A percentile compares a stretch with the other conserved stretches of the same genome.
Evolutionary conservation across 2,797 vertebrate species (phyloP).

Genomic region (Eutrigla gurnardus): DNA sequence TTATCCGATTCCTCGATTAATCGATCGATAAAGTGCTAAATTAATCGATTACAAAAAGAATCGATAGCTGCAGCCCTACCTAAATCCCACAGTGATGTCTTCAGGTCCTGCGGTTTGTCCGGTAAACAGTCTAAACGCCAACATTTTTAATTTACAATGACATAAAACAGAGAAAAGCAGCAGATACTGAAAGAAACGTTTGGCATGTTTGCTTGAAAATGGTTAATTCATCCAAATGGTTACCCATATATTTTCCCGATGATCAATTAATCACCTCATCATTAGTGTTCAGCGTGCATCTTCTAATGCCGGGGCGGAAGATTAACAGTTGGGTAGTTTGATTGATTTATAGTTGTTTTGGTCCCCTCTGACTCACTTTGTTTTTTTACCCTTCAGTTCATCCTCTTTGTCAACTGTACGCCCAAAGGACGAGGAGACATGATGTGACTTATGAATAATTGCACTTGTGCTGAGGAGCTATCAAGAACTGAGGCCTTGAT

Average conservation of each 20-base stretch:
- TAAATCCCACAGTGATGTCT: no score
- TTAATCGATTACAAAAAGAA: no score
- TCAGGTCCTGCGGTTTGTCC: background rate
- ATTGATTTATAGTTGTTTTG: constrained; percentile 11
- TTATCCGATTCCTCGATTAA: no score
- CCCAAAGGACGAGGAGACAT: background rate
- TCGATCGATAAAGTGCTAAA: no score
- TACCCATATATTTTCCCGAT: background rate
- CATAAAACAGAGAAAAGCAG: background rate
- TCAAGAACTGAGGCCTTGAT: constrained; percentile 35
- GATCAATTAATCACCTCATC: background rate
- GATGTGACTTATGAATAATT: constrained; percentile 22
- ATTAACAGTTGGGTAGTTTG: constrained; percentile 1
- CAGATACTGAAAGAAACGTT: background rate
- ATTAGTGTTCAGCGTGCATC: background rate
- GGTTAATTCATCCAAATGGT: background rate
- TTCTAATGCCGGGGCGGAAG: background rate
- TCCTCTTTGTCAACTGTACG: background rate
- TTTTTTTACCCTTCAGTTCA: background rate
- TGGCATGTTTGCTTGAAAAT: background rate
- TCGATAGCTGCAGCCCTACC: no score
- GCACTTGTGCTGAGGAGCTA: constrained; percentile 7
- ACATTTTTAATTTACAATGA: constrained; percentile 2
- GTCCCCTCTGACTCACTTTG: background rate
- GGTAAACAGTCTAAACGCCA: background rate